Conservation (phyloP, 2,113 vertebrate species). For the Paedocypris sp. region DNA sequence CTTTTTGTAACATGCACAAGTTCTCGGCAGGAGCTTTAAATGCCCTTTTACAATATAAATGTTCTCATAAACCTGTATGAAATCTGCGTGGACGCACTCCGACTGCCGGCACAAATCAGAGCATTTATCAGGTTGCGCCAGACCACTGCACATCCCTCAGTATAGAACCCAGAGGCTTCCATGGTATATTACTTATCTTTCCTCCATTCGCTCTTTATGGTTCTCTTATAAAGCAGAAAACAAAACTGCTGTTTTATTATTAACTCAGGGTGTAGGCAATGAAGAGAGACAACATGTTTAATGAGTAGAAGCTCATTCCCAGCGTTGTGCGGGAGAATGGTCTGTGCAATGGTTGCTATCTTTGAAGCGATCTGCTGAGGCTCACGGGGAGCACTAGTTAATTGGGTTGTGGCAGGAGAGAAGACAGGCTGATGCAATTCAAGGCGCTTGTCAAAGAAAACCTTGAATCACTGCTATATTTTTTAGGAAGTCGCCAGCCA, state of each 20-base stretch:
- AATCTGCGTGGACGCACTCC: background rate
- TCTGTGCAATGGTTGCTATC: background rate
- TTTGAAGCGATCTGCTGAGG: slow-evolving; percentile 11
- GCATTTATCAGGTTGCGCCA: slow-evolving; percentile 5
- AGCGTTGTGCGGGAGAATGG: slow-evolving; percentile 5
- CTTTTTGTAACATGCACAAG: too few relatives aligned
- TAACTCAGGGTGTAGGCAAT: background rate
- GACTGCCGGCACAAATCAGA: background rate
- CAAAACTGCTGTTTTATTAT: slow-evolving; percentile 19
- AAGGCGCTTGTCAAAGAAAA: slow-evolving; percentile 6
- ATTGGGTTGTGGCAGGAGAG: slow-evolving; percentile 7
- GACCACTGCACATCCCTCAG: background rate
- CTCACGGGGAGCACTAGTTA: slow-evolving; percentile 1
- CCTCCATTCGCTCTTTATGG: background rate
- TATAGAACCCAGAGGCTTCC: background rate
- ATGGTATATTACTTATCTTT: background rate
- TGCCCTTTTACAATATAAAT: background rate
- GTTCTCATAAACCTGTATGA: background rate
- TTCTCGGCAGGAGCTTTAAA: background rate
- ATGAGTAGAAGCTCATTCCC: background rate
- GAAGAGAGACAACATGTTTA: slow-evolving; percentile 2
- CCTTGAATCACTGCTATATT: background rate
- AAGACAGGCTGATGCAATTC: background rate
- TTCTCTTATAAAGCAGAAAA: background rate
- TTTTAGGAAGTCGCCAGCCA: background rate